Evolutionary conservation across 2,888 invertebrate genomes (phyloP).

Genomic region (Sinotaia quadrata): DNA sequence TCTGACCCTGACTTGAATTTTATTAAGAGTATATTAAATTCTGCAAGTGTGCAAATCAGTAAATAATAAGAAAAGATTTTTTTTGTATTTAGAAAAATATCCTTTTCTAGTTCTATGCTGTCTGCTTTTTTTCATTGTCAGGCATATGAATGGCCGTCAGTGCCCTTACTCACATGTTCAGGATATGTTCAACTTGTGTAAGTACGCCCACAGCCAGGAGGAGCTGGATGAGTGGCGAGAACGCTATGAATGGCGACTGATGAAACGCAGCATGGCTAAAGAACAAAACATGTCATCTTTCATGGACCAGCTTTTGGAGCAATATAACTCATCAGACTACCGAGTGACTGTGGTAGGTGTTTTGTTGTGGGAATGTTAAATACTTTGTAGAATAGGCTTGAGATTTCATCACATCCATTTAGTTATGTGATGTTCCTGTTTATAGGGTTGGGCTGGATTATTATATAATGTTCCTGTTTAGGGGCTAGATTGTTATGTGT

Average conservation of each 20-base stretch:
- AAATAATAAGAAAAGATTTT: too few relatives aligned
- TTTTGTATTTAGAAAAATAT: too few relatives aligned
- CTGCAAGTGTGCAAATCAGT: too few relatives aligned
- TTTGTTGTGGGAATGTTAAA: background rate
- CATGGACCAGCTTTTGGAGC: conserved; percentile 64
- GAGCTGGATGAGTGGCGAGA: conserved; percentile 71
- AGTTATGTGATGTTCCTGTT: too few relatives aligned
- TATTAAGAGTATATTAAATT: too few relatives aligned
- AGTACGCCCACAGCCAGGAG: conserved; percentile 64
- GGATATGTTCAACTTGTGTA: conserved; percentile 67
- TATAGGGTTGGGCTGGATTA: too few relatives aligned
- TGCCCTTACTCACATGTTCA: conserved; percentile 64
- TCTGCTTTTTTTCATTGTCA: conserved; percentile 30
- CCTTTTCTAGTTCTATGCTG: background rate
- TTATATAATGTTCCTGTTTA: too few relatives aligned
- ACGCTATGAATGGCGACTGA: conserved; percentile 64
- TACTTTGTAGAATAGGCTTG: background rate
- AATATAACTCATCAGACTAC: conserved; percentile 55
- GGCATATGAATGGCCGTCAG: conserved; percentile 48
- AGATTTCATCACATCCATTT: background rate
- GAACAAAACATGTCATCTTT: conserved; percentile 66
- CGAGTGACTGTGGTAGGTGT: conserved; percentile 60
- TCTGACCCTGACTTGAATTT: too few relatives aligned
- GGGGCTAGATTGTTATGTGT: too few relatives aligned
- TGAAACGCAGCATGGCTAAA: conserved; percentile 65